Base-by-base conservation (phyloP, 2,797 vertebrate species). In the Myotis planiceps region DNA sequence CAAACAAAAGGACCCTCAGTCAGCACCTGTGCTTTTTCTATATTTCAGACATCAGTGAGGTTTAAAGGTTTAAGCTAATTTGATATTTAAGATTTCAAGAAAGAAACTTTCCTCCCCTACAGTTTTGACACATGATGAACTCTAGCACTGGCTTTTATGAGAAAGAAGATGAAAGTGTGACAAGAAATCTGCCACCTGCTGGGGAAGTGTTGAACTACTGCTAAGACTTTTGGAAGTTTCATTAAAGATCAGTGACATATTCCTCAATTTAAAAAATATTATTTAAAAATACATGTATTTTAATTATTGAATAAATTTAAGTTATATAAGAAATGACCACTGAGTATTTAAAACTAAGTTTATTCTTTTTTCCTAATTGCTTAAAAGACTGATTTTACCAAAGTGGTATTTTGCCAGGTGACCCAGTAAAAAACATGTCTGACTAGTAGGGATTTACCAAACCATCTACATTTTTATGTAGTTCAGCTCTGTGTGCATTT, bases 41-140 rank as follows among this genome's bases (percentile, higher is more conserved):
- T 39, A 15, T 27, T 29, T 16, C 39, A 42, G 23, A 32, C 9
- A 14, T 49, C 27, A 34, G 55, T 58, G 5, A 65, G 10, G 49
- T n/a, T 86, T 75, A 76, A 72, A 65, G 10, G 49, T n/a, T 86
- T 75, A 76, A 72, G 29, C 21, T 92, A 14, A 88, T 80, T 72
- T 78, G 37, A 60, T 60, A 34, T 51, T 82, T 80, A 72, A 82
- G 14, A 82, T 94, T 78, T 96, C 76, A 86, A 60, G 65, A 88
- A 68, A 39, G 55, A 60, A 63, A 83, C 19, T 65, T 96, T 94
- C 14, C 78, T 96, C 86, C 86, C 14, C 96, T 96, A 15, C 96
- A 99, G 99, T 98, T 97, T 96, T 97, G 81, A 98, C 89, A 55
- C 99, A 99, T 0, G 99, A 99, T 98, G 99, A 99, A 98, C 99